Conservation (phyloP, 2,797 vertebrate species). For the Podarcis lilfordi region DNA sequence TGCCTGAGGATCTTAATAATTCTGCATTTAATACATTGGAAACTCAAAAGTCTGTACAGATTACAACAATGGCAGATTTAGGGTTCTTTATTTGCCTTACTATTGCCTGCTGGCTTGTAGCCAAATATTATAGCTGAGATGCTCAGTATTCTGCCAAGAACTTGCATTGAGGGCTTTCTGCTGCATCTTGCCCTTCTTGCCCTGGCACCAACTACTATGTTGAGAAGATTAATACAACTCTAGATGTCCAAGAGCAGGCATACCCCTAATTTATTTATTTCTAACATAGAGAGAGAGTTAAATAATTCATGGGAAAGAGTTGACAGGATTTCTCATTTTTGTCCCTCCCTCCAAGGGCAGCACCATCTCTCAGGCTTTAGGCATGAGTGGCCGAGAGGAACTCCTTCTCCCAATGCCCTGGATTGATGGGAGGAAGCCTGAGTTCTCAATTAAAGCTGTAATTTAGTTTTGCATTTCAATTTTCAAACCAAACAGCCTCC, state of each 20-base stretch:
- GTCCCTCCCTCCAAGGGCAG: slow-evolving; percentile 13
- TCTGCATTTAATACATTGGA: not conserved
- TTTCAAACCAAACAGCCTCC: slow-evolving; percentile 62
- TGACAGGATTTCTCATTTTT: slow-evolving; percentile 1
- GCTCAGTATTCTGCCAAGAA: not conserved
- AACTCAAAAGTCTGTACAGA: not conserved
- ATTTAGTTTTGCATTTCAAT: slow-evolving; percentile 61
- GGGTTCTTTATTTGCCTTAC: not conserved
- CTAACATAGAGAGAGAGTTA: slow-evolving; percentile 26
- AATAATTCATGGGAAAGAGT: slow-evolving; percentile 44
- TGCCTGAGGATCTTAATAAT: not conserved
- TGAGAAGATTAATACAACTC: slow-evolving; percentile 13
- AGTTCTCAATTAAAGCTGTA: slow-evolving; percentile 65
- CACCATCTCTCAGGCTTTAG: slow-evolving; percentile 27
- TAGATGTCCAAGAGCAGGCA: slow-evolving; percentile 29
- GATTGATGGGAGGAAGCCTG: slow-evolving; percentile 39
- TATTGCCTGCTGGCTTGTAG: not conserved
- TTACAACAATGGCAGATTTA: not conserved
- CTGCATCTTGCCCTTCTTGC: not conserved
- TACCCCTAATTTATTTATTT: not conserved
- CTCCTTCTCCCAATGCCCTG: slow-evolving; percentile 21
- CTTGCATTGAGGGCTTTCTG: not conserved
- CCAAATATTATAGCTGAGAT: not conserved
- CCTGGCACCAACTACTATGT: not conserved
- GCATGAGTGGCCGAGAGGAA: slow-evolving; percentile 26